phyloP scores from a whole-genome alignment of 2,113 vertebrate genomes.

The Alligator sinensis region DNA sequence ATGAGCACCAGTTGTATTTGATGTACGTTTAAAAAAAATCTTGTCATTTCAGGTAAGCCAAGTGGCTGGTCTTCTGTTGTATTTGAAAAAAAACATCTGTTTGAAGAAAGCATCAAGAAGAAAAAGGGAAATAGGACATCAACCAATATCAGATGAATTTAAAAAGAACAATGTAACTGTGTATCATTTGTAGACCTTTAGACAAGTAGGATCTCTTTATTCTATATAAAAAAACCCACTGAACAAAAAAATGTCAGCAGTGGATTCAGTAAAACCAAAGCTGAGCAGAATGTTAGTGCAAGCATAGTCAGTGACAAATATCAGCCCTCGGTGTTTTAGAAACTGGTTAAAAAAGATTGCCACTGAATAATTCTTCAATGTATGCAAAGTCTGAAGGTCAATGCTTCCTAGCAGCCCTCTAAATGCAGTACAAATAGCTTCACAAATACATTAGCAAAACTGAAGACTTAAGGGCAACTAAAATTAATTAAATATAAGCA shows the following conservation, averaged over 20 bases:
- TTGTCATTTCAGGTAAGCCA: background rate
- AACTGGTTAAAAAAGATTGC: background rate
- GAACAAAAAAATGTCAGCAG: background rate
- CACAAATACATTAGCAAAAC: background rate
- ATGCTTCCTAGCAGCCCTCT: background rate
- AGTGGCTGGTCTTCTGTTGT: background rate
- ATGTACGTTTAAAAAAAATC: background rate
- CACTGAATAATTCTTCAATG: background rate
- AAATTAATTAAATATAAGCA: slow-evolving; percentile 22
- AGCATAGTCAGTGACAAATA: background rate
- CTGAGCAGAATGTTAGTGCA: background rate
- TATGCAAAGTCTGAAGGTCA: background rate
- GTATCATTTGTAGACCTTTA: background rate
- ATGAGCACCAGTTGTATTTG: background rate
- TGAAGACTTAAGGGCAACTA: slow-evolving; percentile 8
- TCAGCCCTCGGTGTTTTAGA: background rate
- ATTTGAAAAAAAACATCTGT: background rate
- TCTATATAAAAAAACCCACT: background rate
- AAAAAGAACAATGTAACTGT: background rate
- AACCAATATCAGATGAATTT: background rate
- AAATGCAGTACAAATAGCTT: background rate
- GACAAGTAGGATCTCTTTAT: background rate
- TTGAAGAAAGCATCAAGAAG: background rate
- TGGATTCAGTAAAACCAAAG: background rate
- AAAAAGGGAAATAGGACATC: background rate